Percentiles rank a stretch among this genome's conserved stretches.
phyloP scores from a whole-genome alignment of 2,888 invertebrate genomes.

The Biston betularia region DNA sequence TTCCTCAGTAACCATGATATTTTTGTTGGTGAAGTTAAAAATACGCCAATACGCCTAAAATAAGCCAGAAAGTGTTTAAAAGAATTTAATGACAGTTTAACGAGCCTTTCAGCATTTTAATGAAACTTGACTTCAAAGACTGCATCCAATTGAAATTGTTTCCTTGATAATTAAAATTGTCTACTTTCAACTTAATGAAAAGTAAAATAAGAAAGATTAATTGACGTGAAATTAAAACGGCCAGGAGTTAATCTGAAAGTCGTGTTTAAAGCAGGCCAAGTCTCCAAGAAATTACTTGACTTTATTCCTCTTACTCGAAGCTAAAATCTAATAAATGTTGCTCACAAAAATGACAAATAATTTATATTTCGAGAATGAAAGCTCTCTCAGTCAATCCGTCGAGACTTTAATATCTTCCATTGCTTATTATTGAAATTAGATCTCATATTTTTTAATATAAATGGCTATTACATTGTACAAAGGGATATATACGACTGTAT shows the following conservation, averaged over 20 bases:
- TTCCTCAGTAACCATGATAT: too few relatives aligned
- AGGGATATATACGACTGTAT: background rate
- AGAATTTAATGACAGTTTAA: constrained; percentile 15
- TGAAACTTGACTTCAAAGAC: constrained; percentile 29
- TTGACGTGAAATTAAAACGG: constrained; percentile 72
- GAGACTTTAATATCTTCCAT: constrained; percentile 23
- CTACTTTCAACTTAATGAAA: constrained; percentile 57
- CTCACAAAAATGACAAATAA: constrained; percentile 35
- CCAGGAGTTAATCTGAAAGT: constrained; percentile 63
- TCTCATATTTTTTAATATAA: constrained; percentile 9
- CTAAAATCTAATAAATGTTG: constrained; percentile 49
- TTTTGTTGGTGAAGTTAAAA: background rate
- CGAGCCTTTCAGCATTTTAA: constrained; percentile 12
- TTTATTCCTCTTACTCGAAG: constrained; percentile 49
- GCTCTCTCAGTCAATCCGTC: constrained; percentile 18
- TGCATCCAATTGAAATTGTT: constrained; percentile 37
- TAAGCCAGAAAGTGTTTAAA: constrained; percentile 1
- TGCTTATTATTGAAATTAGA: constrained; percentile 14
- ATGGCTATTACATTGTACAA: background rate
- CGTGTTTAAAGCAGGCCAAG: constrained; percentile 56
- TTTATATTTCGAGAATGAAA: constrained; percentile 21
- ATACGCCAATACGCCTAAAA: background rate
- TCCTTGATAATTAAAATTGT: constrained; percentile 43
- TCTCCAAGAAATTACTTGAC: constrained; percentile 61
- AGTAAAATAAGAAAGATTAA: constrained; percentile 68